A percentile compares a stretch with the other conserved stretches of the same genome.
Evolutionary conservation across 2,888 invertebrate species (phyloP).

Genomic region (Chrysotoxum bicinctum): DNA sequence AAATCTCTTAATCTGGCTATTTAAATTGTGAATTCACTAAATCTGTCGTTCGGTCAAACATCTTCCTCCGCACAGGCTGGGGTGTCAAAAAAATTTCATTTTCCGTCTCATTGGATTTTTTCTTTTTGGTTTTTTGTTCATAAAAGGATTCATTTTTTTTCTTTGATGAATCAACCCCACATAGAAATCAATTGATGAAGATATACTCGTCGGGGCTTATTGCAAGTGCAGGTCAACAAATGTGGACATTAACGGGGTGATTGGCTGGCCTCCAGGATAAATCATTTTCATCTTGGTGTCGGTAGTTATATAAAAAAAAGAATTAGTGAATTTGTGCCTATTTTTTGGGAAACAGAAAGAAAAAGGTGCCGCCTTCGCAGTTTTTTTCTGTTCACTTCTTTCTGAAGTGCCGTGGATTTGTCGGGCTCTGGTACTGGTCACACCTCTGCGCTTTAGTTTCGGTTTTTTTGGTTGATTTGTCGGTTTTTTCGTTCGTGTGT

Average conservation of each 20-base stretch:
- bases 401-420: slow-evolving; percentile 37
- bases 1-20: slow-evolving; percentile 1
- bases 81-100: slow-evolving; percentile 63
- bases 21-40: slow-evolving; percentile 15
- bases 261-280: slow-evolving; percentile 45
- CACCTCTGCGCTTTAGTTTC: slow-evolving; percentile 56
- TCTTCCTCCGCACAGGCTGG: slow-evolving; percentile 39
- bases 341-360: slow-evolving; percentile 22
- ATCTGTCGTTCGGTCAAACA: slow-evolving; percentile 35
- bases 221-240: slow-evolving; percentile 31
- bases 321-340: slow-evolving; percentile 53
- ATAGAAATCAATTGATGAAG: slow-evolving; percentile 18
- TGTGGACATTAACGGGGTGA: slow-evolving; percentile 33
- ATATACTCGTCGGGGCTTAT: slow-evolving; percentile 12
- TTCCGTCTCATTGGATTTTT: slow-evolving; percentile 62
- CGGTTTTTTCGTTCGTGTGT: slow-evolving; percentile 47
- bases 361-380: slow-evolving; percentile 67
- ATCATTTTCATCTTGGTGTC: slow-evolving; percentile 40
- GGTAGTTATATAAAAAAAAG: slow-evolving; percentile 58
- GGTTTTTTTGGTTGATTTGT: slow-evolving; percentile 37
- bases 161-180: slow-evolving; percentile 29
- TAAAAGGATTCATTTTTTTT: slow-evolving; percentile 61
- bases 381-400: slow-evolving; percentile 33
- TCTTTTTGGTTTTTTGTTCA: slow-evolving; percentile 56
- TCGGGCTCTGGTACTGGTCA: slow-evolving; percentile 40